Evolutionary conservation across 2,797 vertebrate species (phyloP), one percentile per base, ranked within the genome.

Genomic region (Myotis planiceps): DNA sequence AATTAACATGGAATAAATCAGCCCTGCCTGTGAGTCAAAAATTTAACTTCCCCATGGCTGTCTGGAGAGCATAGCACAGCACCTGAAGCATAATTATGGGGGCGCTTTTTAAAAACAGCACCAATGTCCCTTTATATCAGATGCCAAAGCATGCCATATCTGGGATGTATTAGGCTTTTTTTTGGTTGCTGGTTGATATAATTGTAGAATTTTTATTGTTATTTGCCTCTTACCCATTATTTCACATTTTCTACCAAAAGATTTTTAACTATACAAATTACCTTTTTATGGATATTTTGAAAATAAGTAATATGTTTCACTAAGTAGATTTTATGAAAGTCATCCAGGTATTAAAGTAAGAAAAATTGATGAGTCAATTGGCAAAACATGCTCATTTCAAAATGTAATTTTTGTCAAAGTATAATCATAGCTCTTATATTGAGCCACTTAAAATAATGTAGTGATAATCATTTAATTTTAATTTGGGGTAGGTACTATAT

Each of bases 1-100:
- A 97, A 71, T 94, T 79, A 97, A 49, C 74, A 37, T 63, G 49
- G 49, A 96, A 94, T 75, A 84, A 21, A 71, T 95, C 82, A 47
- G 9, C 34, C n/a, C 14, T 68, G 10, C 51, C 5, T 65, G 8
- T 12, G 39, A 92, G n/a, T 79, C 18, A 88, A 86, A 92, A 27
- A 49, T 96, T 86, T 66, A 80, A 45, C 32, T 79, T n/a, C 21
- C 23, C 74, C 15, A 76, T 27, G 47, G 53, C 21, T 92, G 3
- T 49, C 45, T 90, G 39, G 0, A 85, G 1, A 75, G 5, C 53
- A 10, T 2, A 94, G n/a, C 1, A n/a, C 13, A 75, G 47, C 82
- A 88, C 58, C 16, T 19, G 6, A 88, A 63, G 29, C 49, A 51
- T 7, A 60, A 66, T 9, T 29, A 10, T 76, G 66, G 6, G 6